Conservation (phyloP, 92 coral and sea anemone species). For the Epizoanthus ramosus region DNA sequence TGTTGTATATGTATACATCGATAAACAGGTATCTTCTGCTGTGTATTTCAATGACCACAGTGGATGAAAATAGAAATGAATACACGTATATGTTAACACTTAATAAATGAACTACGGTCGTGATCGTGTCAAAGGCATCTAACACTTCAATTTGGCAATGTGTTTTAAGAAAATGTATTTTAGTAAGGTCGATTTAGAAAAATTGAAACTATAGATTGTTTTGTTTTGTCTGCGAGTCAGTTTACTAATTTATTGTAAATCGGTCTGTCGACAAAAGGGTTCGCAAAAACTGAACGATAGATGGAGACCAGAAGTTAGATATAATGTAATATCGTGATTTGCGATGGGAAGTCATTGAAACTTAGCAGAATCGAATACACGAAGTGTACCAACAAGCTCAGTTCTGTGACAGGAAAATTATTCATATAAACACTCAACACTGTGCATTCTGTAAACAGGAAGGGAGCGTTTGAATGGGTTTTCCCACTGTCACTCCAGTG, state of each 20-base stretch:
- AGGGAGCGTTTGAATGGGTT: conserved; percentile 1
- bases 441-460: conserved; percentile 21
- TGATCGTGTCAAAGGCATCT: too few species aligned
- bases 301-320: not conserved
- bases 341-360: not conserved
- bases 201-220: not conserved
- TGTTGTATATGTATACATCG: not conserved
- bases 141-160: not conserved
- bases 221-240: conserved; percentile 1
- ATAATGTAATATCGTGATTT: not conserved
- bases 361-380: not conserved
- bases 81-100: not conserved
- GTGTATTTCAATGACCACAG: not conserved
- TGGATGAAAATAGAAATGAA: not conserved
- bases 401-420: conserved; percentile 1
- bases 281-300: conserved; percentile 1
- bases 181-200: not conserved
- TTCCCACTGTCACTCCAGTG: not conserved
- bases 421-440: not conserved
- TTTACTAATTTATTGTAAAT: not conserved
- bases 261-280: conserved; percentile 18
- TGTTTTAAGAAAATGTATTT: not conserved
- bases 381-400: not conserved
- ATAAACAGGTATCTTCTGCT: not conserved
- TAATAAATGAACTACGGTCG: not conserved